Evolutionary conservation across 1,140 invertebrate species (phyloP).

Genomic region (Anastrepha ludens): DNA sequence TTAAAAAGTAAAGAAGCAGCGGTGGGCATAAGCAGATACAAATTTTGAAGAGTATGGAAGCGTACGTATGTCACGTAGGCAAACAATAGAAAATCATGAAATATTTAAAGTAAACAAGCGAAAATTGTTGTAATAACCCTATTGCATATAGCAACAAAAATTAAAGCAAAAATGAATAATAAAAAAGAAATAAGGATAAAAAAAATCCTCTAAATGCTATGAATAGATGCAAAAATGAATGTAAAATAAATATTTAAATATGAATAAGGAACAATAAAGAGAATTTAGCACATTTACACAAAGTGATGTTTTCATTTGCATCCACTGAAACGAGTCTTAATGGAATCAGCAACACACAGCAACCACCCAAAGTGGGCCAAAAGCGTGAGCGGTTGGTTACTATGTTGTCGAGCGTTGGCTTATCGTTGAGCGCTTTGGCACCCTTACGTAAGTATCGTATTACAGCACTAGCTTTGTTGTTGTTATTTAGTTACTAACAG

Average conservation of each 20-base stretch:
- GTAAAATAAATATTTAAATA: conserved; percentile 47
- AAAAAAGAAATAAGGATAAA: neutral
- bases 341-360: neutral
- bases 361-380: conserved; percentile 20
- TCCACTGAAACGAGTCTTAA: neutral
- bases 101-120: conserved; percentile 19
- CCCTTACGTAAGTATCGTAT: conserved; percentile 44
- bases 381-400: neutral
- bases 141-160: neutral
- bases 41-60: neutral
- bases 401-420: neutral
- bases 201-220: conserved; percentile 33
- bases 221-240: conserved; percentile 41
- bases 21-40: neutral
- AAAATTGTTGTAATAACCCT: neutral
- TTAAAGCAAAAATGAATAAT: neutral
- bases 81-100: neutral
- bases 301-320: conserved; percentile 37
- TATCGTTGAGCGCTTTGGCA: conserved; percentile 6
- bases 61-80: conserved; percentile 10
- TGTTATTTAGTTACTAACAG: neutral
- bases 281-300: conserved; percentile 51
- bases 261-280: conserved; percentile 45
- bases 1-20: neutral
- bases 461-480: conserved; percentile 11